Percentiles rank a stretch among this genome's conserved stretches.
These are phyloP conservation scores for Zaprionus inermis DNA, from an alignment of 1,140 invertebrate genomes.

Conservation along the genomic window DNA sequence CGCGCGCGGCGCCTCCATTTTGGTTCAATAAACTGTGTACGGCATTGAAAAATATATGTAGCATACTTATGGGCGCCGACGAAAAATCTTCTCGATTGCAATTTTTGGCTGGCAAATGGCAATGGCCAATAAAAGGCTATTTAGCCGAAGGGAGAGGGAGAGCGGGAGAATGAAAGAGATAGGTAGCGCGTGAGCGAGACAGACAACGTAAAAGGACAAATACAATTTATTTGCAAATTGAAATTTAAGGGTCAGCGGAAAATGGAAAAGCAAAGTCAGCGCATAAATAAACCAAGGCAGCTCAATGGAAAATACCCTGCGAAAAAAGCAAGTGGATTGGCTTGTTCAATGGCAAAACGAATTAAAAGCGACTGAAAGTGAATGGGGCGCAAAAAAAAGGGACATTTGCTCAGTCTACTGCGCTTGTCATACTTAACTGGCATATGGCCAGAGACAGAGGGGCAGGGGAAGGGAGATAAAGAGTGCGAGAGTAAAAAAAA, in stretches of 20 bases:
- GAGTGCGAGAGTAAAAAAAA: too few relatives aligned
- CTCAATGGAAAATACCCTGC: slow-evolving; percentile 13
- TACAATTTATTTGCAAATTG: slow-evolving; percentile 82
- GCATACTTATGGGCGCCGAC: slow-evolving; percentile 63
- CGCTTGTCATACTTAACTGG: slow-evolving; percentile 15
- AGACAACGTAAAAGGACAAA: slow-evolving; percentile 56
- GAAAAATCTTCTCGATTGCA: slow-evolving; percentile 65
- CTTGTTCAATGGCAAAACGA: slow-evolving; percentile 44
- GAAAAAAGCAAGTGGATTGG: slow-evolving; percentile 19
- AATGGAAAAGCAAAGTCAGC: slow-evolving; percentile 34
- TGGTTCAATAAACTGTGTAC: slow-evolving; percentile 73
- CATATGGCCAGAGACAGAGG: slow-evolving; percentile 16
- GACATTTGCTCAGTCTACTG: background rate
- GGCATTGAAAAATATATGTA: slow-evolving; percentile 26
- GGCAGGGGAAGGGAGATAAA: background rate
- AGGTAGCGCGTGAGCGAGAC: background rate
- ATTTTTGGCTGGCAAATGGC: slow-evolving; percentile 34
- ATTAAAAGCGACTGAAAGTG: slow-evolving; percentile 67
- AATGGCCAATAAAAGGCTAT: slow-evolving; percentile 71
- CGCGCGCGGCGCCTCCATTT: too few relatives aligned
- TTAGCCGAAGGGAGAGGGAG: slow-evolving; percentile 46
- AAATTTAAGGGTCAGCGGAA: slow-evolving; percentile 74
- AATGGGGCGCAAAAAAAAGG: slow-evolving; percentile 45
- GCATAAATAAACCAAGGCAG: slow-evolving; percentile 29
- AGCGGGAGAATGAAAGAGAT: background rate